A percentile compares a stretch with the other conserved stretches of the same genome.
phyloP scores from a whole-genome alignment of 2,113 vertebrate genomes.

The Raja brachyura region DNA sequence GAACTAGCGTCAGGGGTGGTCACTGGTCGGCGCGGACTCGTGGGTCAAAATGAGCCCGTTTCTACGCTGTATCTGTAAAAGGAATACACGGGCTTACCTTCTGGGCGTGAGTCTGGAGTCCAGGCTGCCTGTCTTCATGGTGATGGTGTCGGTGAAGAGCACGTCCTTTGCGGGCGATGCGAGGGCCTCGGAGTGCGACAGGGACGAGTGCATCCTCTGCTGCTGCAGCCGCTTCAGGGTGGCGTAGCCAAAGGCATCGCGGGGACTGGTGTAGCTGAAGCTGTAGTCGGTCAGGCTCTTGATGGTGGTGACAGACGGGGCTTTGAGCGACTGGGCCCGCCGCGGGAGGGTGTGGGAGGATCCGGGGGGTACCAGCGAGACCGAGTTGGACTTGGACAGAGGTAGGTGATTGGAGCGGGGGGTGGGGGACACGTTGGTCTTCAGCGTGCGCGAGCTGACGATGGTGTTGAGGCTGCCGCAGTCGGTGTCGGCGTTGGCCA shows the following conservation, averaged over 20 bases:
- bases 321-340: slow-evolving; percentile 90
- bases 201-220: slow-evolving; percentile 91
- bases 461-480: slow-evolving; percentile 94
- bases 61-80: no score
- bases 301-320: slow-evolving; percentile 83
- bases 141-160: slow-evolving; percentile 94
- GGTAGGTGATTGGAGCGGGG: slow-evolving; percentile 81
- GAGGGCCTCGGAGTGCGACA: slow-evolving; percentile 91
- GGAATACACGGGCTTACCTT: slow-evolving; percentile 58
- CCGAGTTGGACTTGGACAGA: slow-evolving; percentile 80
- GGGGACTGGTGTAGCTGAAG: slow-evolving; percentile 92
- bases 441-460: slow-evolving; percentile 87
- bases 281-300: slow-evolving; percentile 92
- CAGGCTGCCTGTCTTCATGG: slow-evolving; percentile 94
- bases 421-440: slow-evolving; percentile 71
- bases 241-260: slow-evolving; percentile 91
- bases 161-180: slow-evolving; percentile 95
- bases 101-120: slow-evolving; percentile 91
- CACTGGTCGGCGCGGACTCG: no score
- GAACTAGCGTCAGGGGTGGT: no score
- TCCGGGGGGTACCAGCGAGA: slow-evolving; percentile 81
- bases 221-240: slow-evolving; percentile 89
- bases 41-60: no score
- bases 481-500: slow-evolving; percentile 80
- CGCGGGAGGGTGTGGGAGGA: slow-evolving; percentile 93